These are phyloP conservation scores for Hypotaenidia okinawae DNA, from an alignment of 2,797 vertebrate genomes.

Conservation along the genomic window DNA sequence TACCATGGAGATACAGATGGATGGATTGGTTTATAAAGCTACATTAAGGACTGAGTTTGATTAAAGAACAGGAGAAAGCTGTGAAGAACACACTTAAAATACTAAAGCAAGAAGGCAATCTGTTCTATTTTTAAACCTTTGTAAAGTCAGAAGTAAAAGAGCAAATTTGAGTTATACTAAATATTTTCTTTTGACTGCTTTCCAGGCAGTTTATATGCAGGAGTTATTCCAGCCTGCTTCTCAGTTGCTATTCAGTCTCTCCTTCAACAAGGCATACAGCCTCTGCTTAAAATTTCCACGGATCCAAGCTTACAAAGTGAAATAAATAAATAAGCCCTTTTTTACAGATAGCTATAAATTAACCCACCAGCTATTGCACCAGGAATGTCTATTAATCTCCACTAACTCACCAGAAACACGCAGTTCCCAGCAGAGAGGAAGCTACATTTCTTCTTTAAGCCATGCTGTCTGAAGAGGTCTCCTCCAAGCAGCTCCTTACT, in stretches of 20 bases:
- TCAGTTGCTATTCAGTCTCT: neutral
- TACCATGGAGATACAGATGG: neutral
- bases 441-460: conserved; percentile 23
- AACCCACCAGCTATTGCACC: conserved; percentile 15
- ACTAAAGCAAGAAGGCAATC: neutral
- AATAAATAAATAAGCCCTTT: conserved; percentile 1
- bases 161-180: neutral
- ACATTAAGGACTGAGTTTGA: neutral
- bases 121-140: neutral
- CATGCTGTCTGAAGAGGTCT: neutral
- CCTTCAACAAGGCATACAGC: neutral
- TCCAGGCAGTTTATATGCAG: neutral
- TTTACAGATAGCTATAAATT: neutral
- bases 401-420: conserved; percentile 47
- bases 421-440: conserved; percentile 12
- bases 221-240: neutral
- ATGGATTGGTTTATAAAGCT: neutral
- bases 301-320: neutral
- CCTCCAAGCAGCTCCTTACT: neutral
- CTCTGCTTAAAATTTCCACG: neutral
- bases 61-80: neutral
- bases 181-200: neutral
- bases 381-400: neutral
- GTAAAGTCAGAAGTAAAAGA: neutral
- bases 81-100: neutral